Base-by-base conservation (phyloP, 2,888 invertebrate genomes). In the Molanna angustata region DNA sequence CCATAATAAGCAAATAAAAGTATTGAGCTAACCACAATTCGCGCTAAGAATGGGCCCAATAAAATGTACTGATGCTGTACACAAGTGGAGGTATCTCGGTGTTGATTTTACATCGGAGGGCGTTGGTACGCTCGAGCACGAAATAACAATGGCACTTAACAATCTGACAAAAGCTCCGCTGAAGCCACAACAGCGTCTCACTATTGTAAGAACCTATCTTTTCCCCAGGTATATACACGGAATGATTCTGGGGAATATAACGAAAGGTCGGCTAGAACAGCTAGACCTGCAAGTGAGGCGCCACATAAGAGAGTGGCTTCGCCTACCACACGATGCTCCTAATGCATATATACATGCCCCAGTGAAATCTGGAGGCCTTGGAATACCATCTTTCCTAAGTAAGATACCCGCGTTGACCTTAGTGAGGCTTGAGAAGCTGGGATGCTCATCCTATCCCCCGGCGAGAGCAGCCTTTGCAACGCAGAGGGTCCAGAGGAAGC, bases 131-230 rank as follows among this genome's bases (percentile, higher is more conserved):
- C 0, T 14, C 1, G 2, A 16, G 9, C 1, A 3, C 2, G 35
- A 17, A 4, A n/a, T 49, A 2, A 3, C 1, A 1, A 21, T n/a
- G 4, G 9, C 11, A 0, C 20, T 43, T 2, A 2, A 1, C 1
- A 17, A 14, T 1, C 20, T 42, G 1, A 16, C 13, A 1, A 17
- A 1, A n/a, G 48, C 27, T 1, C 49, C 43, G 2, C 35, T 49
- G 1, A 49, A 43, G n/a, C 49, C 49, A 4, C 49, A 49, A 22
- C 43, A 49, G 22, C 31, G 42, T 9, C 27, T 49, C 1, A 4
- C 6, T 0, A 16, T 35, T 1, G 2, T 49, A 3, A 6, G 11
- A 1, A 49, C 35, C 1, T 49, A 42, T n/a, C 21, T 43, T 4
- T 6, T 49, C 3, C 43, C 49, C 1, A 1, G 20, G 7, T 22